These are phyloP conservation scores for Mobula birostris DNA, from an alignment of 2,113 vertebrate species.

Conservation along the genomic window DNA sequence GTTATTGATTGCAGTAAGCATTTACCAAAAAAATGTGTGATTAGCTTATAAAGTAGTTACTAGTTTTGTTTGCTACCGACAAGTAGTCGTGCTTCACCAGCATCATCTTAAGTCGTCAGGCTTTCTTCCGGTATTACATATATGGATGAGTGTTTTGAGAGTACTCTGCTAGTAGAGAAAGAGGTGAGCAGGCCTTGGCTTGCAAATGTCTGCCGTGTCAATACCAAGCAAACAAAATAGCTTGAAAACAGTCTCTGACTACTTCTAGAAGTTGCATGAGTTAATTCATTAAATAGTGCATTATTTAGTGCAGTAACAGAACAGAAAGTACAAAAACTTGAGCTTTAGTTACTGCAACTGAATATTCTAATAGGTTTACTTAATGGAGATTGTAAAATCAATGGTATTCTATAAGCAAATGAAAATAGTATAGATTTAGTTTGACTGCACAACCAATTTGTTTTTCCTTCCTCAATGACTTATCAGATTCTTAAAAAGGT, in stretches of 20 bases:
- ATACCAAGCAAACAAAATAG: neutral
- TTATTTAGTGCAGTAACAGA: neutral
- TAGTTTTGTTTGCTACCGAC: too few species aligned
- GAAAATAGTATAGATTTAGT: neutral
- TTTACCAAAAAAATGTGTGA: too few species aligned
- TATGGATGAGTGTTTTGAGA: neutral
- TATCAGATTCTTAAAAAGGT: neutral
- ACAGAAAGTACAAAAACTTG: neutral
- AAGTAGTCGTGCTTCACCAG: too few species aligned
- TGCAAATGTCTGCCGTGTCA: neutral
- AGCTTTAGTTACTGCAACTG: neutral
- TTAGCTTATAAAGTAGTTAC: too few species aligned
- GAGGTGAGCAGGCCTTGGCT: neutral
- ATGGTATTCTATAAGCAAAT: neutral
- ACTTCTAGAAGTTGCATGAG: neutral
- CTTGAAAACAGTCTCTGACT: neutral
- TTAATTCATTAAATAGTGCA: neutral
- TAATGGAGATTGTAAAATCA: neutral
- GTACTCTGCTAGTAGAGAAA: neutral
- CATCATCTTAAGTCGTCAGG: too few species aligned
- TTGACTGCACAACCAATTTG: neutral
- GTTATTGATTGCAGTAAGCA: too few species aligned
- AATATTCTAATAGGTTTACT: neutral
- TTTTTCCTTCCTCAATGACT: neutral
- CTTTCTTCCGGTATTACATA: neutral